Evolutionary conservation across 1,140 invertebrate species (phyloP), one percentile per base, ranked within the genome.

Genomic region (Ectropis grisescens): DNA sequence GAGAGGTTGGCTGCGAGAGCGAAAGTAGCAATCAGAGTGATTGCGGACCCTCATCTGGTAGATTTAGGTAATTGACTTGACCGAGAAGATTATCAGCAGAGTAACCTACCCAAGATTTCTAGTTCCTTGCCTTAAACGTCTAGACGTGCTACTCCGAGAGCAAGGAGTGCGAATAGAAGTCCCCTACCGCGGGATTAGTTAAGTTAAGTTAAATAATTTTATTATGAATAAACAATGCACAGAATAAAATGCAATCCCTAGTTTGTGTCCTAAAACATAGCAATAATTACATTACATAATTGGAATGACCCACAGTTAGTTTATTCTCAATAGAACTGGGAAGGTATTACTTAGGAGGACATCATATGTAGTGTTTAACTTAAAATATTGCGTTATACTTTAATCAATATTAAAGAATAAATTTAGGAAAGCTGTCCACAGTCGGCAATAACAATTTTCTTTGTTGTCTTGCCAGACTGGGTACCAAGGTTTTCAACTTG

Each of bases 401-500:
- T 22, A 5, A 22, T 22, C 4, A 22, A 5, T 22, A 22, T 22
- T 22, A 22, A 22, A 22, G 19, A 5, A 22, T 22, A 5, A 22
- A 22, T 22, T 22, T 22, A 55, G 30, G 41, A 82, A 22, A 94
- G 80, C 75, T 95, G 89, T 47, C 94, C 94, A 75, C 85, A 89
- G 67, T 96, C 87, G 37, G 85, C 83, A 49, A 97, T 85, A 30
- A 85, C 74, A 58, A 97, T 89, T 69, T 90, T 91, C 84, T 92
- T 93, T 22, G 79, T 84, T 38, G 94, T 91, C 71, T 93, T 94
- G 41, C 95, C 95, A 32, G 87, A 90, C 54, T 93, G 87, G 19
- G 89, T 89, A 33, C 95, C 95, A 45, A 88, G 82, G 2, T 85
- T 83, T 80, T 95, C 93, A 44, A 94, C 88, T 82, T 91, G 91